These are phyloP conservation scores for Marmota monax DNA, from an alignment of 2,113 vertebrate genomes.

Conservation along the genomic window DNA sequence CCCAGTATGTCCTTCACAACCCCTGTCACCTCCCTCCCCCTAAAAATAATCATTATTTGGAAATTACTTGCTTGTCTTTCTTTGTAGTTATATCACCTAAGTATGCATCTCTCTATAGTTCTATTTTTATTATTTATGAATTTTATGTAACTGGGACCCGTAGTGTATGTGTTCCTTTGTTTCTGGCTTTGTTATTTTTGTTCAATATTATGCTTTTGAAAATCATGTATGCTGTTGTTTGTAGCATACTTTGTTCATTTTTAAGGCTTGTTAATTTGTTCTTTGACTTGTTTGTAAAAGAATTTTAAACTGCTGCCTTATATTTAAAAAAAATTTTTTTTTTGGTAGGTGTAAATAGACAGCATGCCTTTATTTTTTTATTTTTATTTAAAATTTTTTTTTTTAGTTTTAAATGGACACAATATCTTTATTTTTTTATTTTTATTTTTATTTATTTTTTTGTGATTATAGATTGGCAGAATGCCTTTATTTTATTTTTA, in stretches of 20 bases:
- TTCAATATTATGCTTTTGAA: background rate
- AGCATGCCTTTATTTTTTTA: too few relatives aligned
- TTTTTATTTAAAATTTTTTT: too few relatives aligned
- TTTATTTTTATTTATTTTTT: too few relatives aligned
- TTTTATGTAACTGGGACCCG: background rate
- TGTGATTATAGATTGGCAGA: too few relatives aligned
- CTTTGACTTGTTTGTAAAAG: constrained; percentile 26
- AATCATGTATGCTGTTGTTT: background rate
- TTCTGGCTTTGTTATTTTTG: background rate
- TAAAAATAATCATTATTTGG: background rate
- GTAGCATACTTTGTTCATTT: background rate
- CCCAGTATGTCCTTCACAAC: background rate
- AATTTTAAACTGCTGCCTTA: background rate
- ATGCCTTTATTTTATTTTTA: too few relatives aligned
- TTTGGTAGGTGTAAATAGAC: too few relatives aligned
- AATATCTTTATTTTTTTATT: too few relatives aligned
- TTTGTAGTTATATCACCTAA: background rate
- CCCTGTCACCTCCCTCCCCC: background rate
- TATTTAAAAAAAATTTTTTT: too few relatives aligned
- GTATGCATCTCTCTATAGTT: background rate
- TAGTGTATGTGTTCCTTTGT: background rate
- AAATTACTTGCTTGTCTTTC: constrained; percentile 34
- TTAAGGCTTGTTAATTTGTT: background rate
- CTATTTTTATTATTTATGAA: background rate
- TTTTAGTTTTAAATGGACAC: too few relatives aligned